Conservation (phyloP, 2,113 vertebrate species). For the Machaerirhynchus nigripectus region DNA sequence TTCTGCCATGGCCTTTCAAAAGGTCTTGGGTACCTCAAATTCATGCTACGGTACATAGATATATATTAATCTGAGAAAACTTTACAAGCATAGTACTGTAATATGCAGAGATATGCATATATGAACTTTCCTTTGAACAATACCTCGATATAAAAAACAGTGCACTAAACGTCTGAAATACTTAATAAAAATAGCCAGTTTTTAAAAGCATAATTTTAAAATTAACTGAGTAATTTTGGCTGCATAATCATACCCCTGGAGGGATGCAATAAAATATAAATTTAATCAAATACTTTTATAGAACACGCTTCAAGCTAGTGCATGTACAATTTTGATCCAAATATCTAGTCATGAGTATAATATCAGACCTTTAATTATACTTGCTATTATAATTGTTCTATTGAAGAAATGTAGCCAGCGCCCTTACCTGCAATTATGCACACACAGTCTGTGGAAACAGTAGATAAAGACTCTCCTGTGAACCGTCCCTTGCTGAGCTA, state of each 20-base stretch:
- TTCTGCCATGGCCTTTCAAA: not conserved
- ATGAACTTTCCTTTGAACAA: not conserved
- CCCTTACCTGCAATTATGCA: slow-evolving; percentile 28
- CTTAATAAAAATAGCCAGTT: slow-evolving; percentile 21
- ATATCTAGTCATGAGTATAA: slow-evolving; percentile 54
- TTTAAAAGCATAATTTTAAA: slow-evolving; percentile 57
- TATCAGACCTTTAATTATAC: slow-evolving; percentile 52
- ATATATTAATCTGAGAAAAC: not conserved
- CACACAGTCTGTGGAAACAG: not conserved
- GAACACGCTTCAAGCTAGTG: slow-evolving; percentile 9
- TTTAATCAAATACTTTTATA: slow-evolving; percentile 43
- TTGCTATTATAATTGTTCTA: slow-evolving; percentile 46
- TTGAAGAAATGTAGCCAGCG: slow-evolving; percentile 44
- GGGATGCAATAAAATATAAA: slow-evolving; percentile 43
- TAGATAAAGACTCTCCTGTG: slow-evolving; percentile 51
- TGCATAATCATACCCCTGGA: slow-evolving; percentile 45
- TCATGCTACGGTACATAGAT: not conserved
- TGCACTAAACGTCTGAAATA: not conserved
- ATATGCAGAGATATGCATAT: not conserved
- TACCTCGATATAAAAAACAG: not conserved
- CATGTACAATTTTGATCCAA: slow-evolving; percentile 49
- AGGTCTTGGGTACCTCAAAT: not conserved
- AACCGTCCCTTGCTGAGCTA: slow-evolving; percentile 23
- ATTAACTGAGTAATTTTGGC: slow-evolving; percentile 53
- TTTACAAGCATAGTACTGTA: not conserved